Evolutionary conservation across 2,888 invertebrate species (phyloP).

Genomic region (Mythimna albipuncta): DNA sequence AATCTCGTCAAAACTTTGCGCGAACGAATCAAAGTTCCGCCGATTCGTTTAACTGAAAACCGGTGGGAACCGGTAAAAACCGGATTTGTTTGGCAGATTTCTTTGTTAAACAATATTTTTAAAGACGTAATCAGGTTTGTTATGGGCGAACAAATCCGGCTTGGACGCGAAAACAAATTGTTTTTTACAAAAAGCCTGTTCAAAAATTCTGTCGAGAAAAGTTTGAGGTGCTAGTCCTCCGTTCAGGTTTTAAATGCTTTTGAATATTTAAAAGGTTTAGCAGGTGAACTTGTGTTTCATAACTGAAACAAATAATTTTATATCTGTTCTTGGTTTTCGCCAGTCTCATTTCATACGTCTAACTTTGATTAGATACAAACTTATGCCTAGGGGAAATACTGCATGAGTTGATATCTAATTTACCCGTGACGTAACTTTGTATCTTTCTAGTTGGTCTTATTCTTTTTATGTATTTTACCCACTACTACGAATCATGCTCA

Average conservation of each 20-base stretch:
- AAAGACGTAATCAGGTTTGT: conserved; percentile 72
- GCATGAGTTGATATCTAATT: too few species aligned
- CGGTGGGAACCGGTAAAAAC: conserved; percentile 66
- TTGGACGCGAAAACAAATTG: conserved; percentile 56
- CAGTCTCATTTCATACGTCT: too few species aligned
- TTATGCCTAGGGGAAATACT: too few species aligned
- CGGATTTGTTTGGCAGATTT: conserved; percentile 68
- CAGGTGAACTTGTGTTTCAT: conserved; percentile 23
- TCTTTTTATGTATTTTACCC: too few species aligned
- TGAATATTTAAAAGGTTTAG: conserved; percentile 49
- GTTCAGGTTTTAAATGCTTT: conserved; percentile 50
- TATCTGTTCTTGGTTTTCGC: background rate
- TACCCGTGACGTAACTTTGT: too few species aligned
- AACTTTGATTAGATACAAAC: too few species aligned
- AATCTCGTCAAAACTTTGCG: conserved; percentile 69
- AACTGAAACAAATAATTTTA: background rate
- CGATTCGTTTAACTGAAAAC: conserved; percentile 67
- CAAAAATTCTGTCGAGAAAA: conserved; percentile 59
- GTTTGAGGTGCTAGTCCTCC: conserved; percentile 48
- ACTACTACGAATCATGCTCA: too few species aligned
- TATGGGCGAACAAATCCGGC: conserved; percentile 58
- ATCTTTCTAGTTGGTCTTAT: too few species aligned
- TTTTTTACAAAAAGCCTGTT: conserved; percentile 58
- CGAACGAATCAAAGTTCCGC: conserved; percentile 69
- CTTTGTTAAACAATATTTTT: conserved; percentile 72